Percentiles rank a stretch among this genome's conserved stretches.
Conservation (phyloP, 1,140 invertebrate genomes). For the Tetramorium alpestre region DNA sequence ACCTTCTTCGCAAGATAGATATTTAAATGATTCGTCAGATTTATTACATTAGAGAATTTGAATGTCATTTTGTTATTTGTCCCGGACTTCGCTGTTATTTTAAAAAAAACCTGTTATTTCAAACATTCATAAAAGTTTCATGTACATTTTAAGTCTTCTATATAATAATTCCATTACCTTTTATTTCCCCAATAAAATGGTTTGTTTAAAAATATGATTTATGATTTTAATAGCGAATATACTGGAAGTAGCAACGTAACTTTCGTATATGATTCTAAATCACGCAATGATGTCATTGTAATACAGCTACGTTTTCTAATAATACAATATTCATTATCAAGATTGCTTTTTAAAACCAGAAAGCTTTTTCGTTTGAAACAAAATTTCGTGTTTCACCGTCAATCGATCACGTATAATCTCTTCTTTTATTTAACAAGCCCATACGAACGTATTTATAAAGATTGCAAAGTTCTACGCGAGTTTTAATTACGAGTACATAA, state of each 20-base stretch:
- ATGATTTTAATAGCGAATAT: background rate
- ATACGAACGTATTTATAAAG: background rate
- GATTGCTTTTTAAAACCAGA: background rate
- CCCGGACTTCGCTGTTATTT: background rate
- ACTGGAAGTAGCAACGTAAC: background rate
- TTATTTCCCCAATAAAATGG: background rate
- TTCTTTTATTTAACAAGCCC: background rate
- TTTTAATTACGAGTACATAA: conserved; percentile 51
- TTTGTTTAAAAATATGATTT: background rate
- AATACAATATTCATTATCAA: background rate
- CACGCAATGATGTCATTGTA: background rate
- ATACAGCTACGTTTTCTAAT: background rate
- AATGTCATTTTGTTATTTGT: background rate
- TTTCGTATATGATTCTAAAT: background rate
- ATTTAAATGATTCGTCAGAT: background rate
- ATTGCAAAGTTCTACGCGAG: background rate
- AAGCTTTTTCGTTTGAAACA: background rate
- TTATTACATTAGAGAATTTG: background rate
- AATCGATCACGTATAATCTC: conserved; percentile 6
- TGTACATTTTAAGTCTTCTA: background rate
- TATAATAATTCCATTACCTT: background rate
- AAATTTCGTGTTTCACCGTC: background rate
- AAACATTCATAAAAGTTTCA: background rate
- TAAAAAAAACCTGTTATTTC: background rate
- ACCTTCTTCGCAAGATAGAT: background rate